Conservation (phyloP, 30 jellyfish, hydroid and myxozoan genomes). For the Hydractinia symbiolongicarpus region DNA sequence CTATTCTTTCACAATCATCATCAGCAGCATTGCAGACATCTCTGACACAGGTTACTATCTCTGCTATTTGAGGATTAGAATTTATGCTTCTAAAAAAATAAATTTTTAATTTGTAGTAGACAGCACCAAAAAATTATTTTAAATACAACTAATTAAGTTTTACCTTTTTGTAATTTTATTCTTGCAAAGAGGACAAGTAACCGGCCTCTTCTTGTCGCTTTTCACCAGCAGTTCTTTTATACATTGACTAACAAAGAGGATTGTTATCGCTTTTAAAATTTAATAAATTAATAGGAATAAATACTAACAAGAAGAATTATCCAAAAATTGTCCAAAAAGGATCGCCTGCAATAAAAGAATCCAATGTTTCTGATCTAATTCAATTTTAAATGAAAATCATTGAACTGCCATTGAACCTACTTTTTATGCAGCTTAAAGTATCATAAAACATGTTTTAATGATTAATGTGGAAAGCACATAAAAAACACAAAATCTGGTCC, state of each 20-base stretch:
- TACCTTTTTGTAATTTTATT: constrained; percentile 22
- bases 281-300: background rate
- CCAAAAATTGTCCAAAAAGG: too few species aligned
- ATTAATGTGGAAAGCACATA: too few species aligned
- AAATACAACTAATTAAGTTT: background rate
- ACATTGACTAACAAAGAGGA: constrained; percentile 11
- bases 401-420: too few species aligned
- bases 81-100: constrained; percentile 41
- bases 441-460: too few species aligned
- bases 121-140: too few species aligned
- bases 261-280: too few species aligned
- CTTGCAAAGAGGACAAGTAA: constrained; percentile 23
- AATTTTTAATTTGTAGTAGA: background rate
- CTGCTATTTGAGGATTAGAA: constrained; percentile 38
- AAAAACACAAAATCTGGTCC: too few species aligned
- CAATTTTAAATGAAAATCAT: too few species aligned
- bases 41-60: constrained; percentile 54
- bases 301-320: background rate
- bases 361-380: too few species aligned
- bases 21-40: constrained; percentile 52
- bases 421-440: too few species aligned
- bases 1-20: constrained; percentile 41
- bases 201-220: background rate
- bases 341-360: too few species aligned
- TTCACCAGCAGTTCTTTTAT: constrained; percentile 5